Base-by-base conservation (phyloP, 2,888 invertebrate genomes). In the Liopterus haemorrhoidalis region DNA sequence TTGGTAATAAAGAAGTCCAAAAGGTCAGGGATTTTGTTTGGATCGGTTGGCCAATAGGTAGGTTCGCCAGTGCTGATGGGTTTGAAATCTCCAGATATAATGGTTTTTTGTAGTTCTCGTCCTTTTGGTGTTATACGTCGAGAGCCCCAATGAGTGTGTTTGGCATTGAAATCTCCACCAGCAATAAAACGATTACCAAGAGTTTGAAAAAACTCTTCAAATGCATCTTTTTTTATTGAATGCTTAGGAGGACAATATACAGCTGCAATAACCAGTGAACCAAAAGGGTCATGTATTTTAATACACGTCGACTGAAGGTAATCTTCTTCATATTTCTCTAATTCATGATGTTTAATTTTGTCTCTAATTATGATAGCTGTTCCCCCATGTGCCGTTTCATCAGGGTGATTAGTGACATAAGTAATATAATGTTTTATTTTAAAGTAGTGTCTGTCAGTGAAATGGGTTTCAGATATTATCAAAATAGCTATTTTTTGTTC, bases 341-440 rank as follows among this genome's bases (percentile, higher is more conserved):
- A 11, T 33, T 33, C 15, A 11, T 8, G 19, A 11, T 33, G 33
- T 9, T 15, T 33, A 15, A 33, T 33, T 9, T 15, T 33, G 16
- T 33, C 18, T 2, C 18, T 33, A 15, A 33, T 33, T 33, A 33
- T 33, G 16, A 33, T 33, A 9, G 33, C 18, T 4, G 16, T 33
- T 15, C 18, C 33, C 11, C 33, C 33, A 11, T 33, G 16, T 6
- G 33, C 33, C 6, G 37, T 38, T 24, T 63, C 60, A 59, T 58
- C 66, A 67, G 69, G 70, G 67, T 69, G 69, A 67, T 69, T 66
- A 28, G 30, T 31, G 61, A 65, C 14, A 25, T 38, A 36, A 22
- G 21, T 15, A 16, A 15, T 38, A 18, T 38, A 38, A 9, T 36
- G 9, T 20, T 19, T 6, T 5, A 36, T 25, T 38, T 38, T 38